Percentiles rank a stretch among this genome's conserved stretches.
Conservation (phyloP, 2,113 vertebrate genomes). For the Macquaria ambigua region DNA sequence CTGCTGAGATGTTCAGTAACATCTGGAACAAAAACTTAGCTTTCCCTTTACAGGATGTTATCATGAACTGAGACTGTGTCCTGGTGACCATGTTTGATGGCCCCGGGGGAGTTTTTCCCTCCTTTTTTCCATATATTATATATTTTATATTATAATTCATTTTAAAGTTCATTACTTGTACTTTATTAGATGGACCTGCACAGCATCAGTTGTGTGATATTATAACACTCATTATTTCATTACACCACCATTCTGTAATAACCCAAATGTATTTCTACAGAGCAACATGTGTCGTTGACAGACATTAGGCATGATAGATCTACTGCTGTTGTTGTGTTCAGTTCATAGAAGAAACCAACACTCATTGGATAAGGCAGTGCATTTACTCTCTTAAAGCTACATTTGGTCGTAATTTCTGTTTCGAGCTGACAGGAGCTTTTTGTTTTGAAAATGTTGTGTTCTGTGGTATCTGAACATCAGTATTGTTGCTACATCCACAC, state of each 20-base stretch:
- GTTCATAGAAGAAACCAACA: neutral
- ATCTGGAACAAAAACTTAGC: conserved; percentile 11
- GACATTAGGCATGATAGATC: neutral
- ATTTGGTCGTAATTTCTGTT: neutral
- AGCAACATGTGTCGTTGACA: neutral
- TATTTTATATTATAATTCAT: neutral
- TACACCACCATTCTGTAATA: neutral
- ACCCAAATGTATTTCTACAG: neutral
- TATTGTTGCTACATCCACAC: neutral
- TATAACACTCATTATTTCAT: neutral
- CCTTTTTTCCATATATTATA: no score
- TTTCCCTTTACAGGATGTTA: neutral
- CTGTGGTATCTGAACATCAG: neutral
- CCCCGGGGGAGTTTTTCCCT: no score
- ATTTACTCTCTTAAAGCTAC: neutral
- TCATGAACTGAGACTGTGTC: neutral
- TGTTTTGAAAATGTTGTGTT: neutral
- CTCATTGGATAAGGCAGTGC: neutral
- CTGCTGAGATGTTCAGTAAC: conserved; percentile 4
- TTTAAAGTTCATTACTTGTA: no score
- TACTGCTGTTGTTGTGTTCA: neutral
- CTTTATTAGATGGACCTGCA: neutral
- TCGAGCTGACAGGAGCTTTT: neutral
- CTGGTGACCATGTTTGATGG: neutral
- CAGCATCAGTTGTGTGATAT: no score